Evolutionary conservation across 2,888 invertebrate genomes (phyloP).

Genomic region (Prionchulus punctatus): DNA sequence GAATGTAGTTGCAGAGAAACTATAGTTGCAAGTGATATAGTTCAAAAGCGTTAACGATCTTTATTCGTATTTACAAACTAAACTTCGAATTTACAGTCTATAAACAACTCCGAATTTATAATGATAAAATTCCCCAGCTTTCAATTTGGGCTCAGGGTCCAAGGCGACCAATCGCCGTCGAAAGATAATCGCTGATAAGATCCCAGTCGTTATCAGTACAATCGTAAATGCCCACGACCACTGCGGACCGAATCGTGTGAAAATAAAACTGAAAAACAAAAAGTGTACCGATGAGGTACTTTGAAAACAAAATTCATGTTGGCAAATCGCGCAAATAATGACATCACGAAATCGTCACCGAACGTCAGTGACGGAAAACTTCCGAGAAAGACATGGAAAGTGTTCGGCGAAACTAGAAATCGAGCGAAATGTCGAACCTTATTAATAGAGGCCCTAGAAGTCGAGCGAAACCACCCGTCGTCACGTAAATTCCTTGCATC

Average conservation of each 20-base stretch:
- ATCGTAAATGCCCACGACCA: not conserved
- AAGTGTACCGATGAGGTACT: not conserved
- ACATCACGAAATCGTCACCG: too few species aligned
- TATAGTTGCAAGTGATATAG: too few species aligned
- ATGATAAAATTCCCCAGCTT: not conserved
- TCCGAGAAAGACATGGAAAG: not conserved
- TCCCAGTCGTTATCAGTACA: not conserved
- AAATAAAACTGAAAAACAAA: not conserved
- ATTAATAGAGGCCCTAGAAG: not conserved
- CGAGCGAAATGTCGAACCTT: not conserved
- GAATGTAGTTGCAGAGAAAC: too few species aligned
- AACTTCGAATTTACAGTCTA: not conserved
- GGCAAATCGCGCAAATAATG: not conserved
- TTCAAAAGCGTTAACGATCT: too few species aligned
- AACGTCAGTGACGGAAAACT: not conserved
- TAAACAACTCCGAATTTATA: not conserved
- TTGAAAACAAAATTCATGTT: not conserved
- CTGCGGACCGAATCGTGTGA: not conserved
- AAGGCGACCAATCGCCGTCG: not conserved
- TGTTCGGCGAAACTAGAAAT: not conserved
- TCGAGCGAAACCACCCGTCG: not conserved
- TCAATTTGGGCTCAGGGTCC: not conserved
- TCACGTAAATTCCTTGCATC: slow-evolving; percentile 1
- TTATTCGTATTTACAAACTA: too few species aligned
- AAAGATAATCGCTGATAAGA: not conserved